Conservation (phyloP, 1,140 invertebrate species). For the Linepithema humile region DNA sequence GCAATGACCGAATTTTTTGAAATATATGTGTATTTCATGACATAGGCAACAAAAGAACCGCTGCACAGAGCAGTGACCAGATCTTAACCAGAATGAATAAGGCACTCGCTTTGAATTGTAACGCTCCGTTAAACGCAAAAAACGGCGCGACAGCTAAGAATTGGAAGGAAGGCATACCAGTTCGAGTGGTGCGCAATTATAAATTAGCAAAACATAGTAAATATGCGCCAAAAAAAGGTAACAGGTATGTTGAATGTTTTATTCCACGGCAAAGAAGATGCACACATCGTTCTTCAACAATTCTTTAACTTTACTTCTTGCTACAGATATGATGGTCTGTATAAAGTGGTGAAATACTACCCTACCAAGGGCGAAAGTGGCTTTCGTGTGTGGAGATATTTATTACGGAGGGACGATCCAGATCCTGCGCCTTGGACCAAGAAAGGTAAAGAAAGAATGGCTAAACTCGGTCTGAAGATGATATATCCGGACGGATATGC, state of each 20-base stretch:
- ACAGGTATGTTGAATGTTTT: conserved; percentile 76
- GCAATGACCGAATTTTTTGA: not conserved
- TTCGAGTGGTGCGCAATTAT: conserved; percentile 92
- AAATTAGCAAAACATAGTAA: conserved; percentile 91
- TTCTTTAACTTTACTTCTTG: conserved; percentile 18
- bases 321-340: conserved; percentile 89
- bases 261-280: not conserved
- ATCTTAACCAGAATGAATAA: conserved; percentile 91
- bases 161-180: conserved; percentile 90
- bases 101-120: conserved; percentile 92
- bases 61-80: conserved; percentile 93
- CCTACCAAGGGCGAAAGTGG: conserved; percentile 92
- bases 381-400: conserved; percentile 92
- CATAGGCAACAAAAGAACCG: conserved; percentile 90
- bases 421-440: conserved; percentile 93
- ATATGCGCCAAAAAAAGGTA: conserved; percentile 91
- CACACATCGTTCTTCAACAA: not conserved
- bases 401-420: conserved; percentile 92
- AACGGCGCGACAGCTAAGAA: conserved; percentile 89
- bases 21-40: not conserved
- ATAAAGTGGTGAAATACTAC: conserved; percentile 94
- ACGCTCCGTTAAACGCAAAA: conserved; percentile 87
- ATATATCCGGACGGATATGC: conserved; percentile 91
- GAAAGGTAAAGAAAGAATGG: conserved; percentile 86
- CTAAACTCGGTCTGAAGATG: conserved; percentile 73